Conservation (phyloP, 2,113 vertebrate genomes). For the Nothocercus julius region DNA sequence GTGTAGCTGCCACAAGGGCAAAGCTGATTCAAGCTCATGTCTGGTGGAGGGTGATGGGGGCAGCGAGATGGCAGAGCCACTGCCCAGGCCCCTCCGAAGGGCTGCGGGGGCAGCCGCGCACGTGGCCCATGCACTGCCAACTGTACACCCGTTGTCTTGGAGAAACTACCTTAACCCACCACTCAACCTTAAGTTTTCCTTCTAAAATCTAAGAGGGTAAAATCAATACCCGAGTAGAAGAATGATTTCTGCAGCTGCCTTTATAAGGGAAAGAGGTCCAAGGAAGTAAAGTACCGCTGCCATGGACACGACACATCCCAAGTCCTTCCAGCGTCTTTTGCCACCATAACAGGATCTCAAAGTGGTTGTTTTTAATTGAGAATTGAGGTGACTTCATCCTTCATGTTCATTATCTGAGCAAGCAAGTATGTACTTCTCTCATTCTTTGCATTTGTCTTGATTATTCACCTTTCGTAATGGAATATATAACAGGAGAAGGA, state of each 20-base stretch:
- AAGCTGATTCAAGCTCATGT: not conserved
- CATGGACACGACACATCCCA: not conserved
- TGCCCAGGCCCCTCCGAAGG: not conserved
- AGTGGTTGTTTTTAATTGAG: conserved; percentile 44
- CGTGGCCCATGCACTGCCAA: rapidly evolving
- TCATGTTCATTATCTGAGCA: conserved; percentile 37
- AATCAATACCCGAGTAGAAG: not conserved
- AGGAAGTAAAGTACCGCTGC: not conserved
- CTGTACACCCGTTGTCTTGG: not conserved
- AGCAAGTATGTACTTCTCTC: conserved; percentile 18
- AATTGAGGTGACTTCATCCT: conserved; percentile 45
- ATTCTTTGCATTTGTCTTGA: conserved; percentile 23
- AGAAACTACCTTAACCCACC: not conserved
- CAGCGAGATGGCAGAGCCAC: not conserved
- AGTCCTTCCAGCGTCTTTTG: not conserved
- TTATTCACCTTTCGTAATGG: conserved; percentile 65
- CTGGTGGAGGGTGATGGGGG: not conserved
- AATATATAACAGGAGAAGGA: conserved; percentile 41
- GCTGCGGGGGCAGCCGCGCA: not conserved
- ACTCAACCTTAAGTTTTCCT: not conserved
- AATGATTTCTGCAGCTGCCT: not conserved
- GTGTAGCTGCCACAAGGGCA: conserved; percentile 13
- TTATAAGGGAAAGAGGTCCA: not conserved
- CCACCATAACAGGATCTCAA: not conserved
- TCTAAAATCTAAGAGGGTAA: not conserved